These are phyloP conservation scores for Dysidea cf. avara DNA, from an alignment of 37 sponge, comb jelly and placozoan species.

Conservation along the genomic window DNA sequence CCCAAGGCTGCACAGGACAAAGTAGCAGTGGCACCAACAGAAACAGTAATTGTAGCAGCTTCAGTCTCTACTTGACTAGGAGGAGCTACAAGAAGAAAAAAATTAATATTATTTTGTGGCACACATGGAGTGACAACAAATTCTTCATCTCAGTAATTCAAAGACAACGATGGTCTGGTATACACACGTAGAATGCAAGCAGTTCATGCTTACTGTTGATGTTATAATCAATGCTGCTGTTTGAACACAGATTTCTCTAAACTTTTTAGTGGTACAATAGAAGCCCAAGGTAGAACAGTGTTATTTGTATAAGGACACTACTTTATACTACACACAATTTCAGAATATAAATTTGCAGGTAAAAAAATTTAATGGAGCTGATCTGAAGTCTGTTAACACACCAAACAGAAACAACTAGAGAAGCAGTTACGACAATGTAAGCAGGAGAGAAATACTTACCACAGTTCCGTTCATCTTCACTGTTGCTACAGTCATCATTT, in stretches of 20 bases:
- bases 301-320: neutral
- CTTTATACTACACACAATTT: neutral
- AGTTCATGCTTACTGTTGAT: too few species aligned
- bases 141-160: too few species aligned
- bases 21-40: constrained; percentile 16
- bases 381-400: too few species aligned
- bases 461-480: constrained; percentile 43
- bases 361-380: too few species aligned
- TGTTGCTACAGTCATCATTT: constrained; percentile 2
- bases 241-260: too few species aligned
- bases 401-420: too few species aligned
- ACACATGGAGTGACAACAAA: too few species aligned
- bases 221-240: too few species aligned
- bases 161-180: too few species aligned
- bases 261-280: too few species aligned
- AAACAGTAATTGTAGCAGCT: neutral
- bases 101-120: neutral
- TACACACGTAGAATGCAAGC: neutral
- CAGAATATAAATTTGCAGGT: too few species aligned
- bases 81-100: constrained; percentile 1
- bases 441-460: constrained; percentile 14
- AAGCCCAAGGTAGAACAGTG: neutral
- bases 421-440: neutral
- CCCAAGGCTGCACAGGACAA: constrained; percentile 43
- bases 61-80: neutral